Conservation (phyloP, 2,113 vertebrate species). For the Lepidothrix coronata region DNA sequence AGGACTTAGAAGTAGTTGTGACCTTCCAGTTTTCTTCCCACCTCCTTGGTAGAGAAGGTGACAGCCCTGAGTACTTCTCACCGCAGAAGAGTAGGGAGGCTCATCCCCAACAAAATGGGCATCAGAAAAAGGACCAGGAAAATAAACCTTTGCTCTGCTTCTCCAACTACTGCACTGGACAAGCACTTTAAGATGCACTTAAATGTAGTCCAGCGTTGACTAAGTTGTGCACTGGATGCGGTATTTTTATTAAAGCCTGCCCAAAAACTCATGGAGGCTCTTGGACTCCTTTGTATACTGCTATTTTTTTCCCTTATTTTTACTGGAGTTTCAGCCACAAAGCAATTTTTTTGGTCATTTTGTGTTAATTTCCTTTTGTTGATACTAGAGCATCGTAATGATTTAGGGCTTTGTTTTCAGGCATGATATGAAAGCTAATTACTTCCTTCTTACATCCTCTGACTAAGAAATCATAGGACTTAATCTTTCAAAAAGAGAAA, state of each 20-base stretch:
- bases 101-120: neutral
- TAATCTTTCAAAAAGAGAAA: constrained; percentile 6
- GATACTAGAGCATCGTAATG: neutral
- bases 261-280: neutral
- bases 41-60: neutral
- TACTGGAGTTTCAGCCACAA: neutral
- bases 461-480: neutral
- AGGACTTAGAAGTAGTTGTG: neutral
- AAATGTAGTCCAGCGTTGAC: neutral
- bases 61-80: neutral
- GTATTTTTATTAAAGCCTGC: neutral
- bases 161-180: neutral
- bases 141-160: neutral
- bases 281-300: neutral
- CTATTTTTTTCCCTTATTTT: neutral
- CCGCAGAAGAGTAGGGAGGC: neutral
- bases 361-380: constrained; percentile 32
- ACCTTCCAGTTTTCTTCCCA: neutral
- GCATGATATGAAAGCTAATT: constrained; percentile 32
- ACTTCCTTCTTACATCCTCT: constrained; percentile 36
- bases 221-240: neutral
- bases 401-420: constrained; percentile 55
- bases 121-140: neutral
- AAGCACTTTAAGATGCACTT: neutral
- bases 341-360: neutral